Base-by-base conservation (phyloP, 2,113 vertebrate genomes). In the Gallinago media region DNA sequence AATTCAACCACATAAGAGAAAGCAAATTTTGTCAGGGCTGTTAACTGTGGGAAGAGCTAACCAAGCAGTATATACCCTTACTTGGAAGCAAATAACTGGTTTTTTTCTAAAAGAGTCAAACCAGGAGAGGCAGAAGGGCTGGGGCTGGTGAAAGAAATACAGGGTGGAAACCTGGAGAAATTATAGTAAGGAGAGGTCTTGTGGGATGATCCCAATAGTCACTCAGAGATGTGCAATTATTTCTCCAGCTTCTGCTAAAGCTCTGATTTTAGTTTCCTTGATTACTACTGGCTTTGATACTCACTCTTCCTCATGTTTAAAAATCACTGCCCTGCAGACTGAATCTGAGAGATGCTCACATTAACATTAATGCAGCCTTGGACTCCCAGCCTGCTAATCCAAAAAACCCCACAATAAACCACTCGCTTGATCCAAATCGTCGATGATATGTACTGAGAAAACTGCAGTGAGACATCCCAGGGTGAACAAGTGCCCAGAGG, bases 271-370 rank as follows among this genome's bases (percentile, higher is more conserved):
- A 72, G 18, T 68, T 93, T 19, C 40, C 34, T 36, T 63, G 81
- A 26, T 62, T 38, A 47, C 38, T 32, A 29, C 32, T 59, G 34
- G 10, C 49, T 92, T 88, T 1, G 0, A 62, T 70, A 15, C 5
- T 47, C 38, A 38, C 14, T 72, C 23, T 88, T 79, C 46, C 29
- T 86, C 15, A 4, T 58, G 29, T 47, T 86, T 92, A 86, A 88
- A 91, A 92, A 89, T 94, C 26, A 44, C 83, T 91, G 71, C 74
- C 86, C 76, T 81, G 55, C 73, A 79, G 79, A 67, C 67, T 66
- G 59, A 80, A 50, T 42, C 36, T 80, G 85, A 49, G 61, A 59
- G 59, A 55, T 67, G 54, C 38, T 88, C 34, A 42, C 67, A 50
- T 84, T 83, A 92, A 91, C 8, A 38, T 92, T 94, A 59, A 91